Evolutionary conservation across 30 jellyfish, hydroid and myxozoan genomes (phyloP).

Genomic region (Morbakka virulenta): DNA sequence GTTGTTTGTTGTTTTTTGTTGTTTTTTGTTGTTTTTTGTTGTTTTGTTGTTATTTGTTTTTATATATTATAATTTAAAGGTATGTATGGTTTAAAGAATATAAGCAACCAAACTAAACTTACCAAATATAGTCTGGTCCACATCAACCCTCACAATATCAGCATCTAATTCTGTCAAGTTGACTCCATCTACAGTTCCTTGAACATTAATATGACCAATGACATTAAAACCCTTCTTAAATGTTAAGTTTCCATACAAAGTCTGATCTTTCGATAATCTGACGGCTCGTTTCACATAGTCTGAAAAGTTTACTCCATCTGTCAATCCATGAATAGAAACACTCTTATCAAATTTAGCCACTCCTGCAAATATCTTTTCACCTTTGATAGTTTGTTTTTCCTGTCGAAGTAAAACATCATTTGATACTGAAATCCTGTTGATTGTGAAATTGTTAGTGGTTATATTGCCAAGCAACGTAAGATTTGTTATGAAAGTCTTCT

Average conservation of each 20-base stretch:
- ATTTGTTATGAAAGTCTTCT: conserved; percentile 39
- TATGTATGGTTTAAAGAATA: not conserved
- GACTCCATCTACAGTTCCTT: conserved; percentile 79
- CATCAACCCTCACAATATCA: conserved; percentile 56
- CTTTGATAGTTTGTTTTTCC: conserved; percentile 28
- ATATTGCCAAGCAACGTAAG: conserved; percentile 39
- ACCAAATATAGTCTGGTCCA: conserved; percentile 62
- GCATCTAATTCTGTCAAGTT: conserved; percentile 56
- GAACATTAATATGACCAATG: conserved; percentile 32
- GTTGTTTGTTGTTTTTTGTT: no score
- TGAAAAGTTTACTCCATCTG: conserved; percentile 62
- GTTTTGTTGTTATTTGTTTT: no score
- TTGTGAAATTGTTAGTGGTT: conserved; percentile 33
- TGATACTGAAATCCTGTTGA: conserved; percentile 54
- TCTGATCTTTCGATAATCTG: conserved; percentile 42
- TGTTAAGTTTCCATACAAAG: conserved; percentile 31
- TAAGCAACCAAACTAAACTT: not conserved
- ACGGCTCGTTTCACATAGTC: conserved; percentile 50
- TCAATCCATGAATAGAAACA: conserved; percentile 40
- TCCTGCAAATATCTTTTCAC: conserved; percentile 31
- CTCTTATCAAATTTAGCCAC: conserved; percentile 17
- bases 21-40: no score
- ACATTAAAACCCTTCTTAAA: conserved; percentile 59
- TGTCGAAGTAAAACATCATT: conserved; percentile 54
- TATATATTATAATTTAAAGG: not conserved